These are phyloP conservation scores for Vandiemenella viatica DNA, from an alignment of 2,888 invertebrate genomes.

Conservation along the genomic window DNA sequence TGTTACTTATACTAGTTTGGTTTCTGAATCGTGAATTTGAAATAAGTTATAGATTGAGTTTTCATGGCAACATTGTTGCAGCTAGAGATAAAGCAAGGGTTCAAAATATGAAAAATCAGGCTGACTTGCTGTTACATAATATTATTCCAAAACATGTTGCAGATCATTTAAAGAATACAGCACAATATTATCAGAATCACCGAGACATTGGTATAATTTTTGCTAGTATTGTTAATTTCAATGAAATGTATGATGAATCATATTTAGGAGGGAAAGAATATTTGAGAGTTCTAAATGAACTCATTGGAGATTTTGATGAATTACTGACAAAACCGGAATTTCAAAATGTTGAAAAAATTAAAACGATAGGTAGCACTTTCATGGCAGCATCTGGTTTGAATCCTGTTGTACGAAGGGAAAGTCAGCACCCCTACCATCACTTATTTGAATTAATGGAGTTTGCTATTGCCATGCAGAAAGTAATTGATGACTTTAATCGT, in stretches of 20 bases:
- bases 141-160: slow-evolving; percentile 93
- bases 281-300: slow-evolving; percentile 83
- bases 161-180: slow-evolving; percentile 80
- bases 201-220: slow-evolving; percentile 86
- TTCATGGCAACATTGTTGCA: slow-evolving; percentile 83
- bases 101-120: slow-evolving; percentile 86
- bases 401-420: slow-evolving; percentile 53
- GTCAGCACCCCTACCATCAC: slow-evolving; percentile 57
- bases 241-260: slow-evolving; percentile 95
- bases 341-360: slow-evolving; percentile 87
- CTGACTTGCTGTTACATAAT: slow-evolving; percentile 90
- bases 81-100: slow-evolving; percentile 77
- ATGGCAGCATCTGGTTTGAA: slow-evolving; percentile 96
- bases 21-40: slow-evolving; percentile 91
- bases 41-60: slow-evolving; percentile 81
- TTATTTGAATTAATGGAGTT: slow-evolving; percentile 85
- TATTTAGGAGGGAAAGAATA: slow-evolving; percentile 91
- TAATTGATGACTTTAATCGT: slow-evolving; percentile 73
- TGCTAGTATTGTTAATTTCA: slow-evolving; percentile 92
- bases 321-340: slow-evolving; percentile 67
- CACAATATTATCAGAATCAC: slow-evolving; percentile 89
- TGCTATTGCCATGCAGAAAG: slow-evolving; percentile 77
- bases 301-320: slow-evolving; percentile 93
- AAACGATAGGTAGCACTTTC: slow-evolving; percentile 91
- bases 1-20: slow-evolving; percentile 79